These are phyloP conservation scores for Tapirus terrestris DNA, from an alignment of 2,113 vertebrate species.

Conservation along the genomic window DNA sequence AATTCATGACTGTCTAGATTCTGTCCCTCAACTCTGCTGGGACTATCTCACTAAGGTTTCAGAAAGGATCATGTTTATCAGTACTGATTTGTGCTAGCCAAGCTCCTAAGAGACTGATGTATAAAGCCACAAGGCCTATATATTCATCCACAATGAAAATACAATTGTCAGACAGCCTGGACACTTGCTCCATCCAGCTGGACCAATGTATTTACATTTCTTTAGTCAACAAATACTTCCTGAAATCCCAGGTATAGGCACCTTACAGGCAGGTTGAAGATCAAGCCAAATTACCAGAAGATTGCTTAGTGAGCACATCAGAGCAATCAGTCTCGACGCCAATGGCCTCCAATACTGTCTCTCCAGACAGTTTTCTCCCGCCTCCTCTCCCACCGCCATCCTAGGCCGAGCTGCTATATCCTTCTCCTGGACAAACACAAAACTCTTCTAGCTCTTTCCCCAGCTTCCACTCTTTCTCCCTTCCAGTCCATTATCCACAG, in stretches of 20 bases:
- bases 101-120: neutral
- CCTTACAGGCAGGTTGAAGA: neutral
- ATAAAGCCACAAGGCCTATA: neutral
- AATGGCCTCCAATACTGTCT: neutral
- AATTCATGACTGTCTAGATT: neutral
- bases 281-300: neutral
- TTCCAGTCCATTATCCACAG: neutral
- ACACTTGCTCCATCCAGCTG: neutral
- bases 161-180: neutral
- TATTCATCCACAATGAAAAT: neutral
- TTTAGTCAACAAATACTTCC: neutral
- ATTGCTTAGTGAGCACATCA: neutral
- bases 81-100: neutral
- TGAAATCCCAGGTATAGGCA: neutral
- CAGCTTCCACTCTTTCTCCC: neutral
- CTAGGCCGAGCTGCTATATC: accelerated
- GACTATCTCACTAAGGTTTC: neutral
- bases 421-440: neutral
- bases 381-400: neutral
- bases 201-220: neutral
- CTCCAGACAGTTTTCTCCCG: neutral
- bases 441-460: neutral
- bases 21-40: neutral
- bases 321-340: neutral
- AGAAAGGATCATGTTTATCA: neutral